Evolutionary conservation across 2,888 invertebrate genomes (phyloP), one percentile per base, ranked within the genome.

Genomic region (Xestia rhomboidea): DNA sequence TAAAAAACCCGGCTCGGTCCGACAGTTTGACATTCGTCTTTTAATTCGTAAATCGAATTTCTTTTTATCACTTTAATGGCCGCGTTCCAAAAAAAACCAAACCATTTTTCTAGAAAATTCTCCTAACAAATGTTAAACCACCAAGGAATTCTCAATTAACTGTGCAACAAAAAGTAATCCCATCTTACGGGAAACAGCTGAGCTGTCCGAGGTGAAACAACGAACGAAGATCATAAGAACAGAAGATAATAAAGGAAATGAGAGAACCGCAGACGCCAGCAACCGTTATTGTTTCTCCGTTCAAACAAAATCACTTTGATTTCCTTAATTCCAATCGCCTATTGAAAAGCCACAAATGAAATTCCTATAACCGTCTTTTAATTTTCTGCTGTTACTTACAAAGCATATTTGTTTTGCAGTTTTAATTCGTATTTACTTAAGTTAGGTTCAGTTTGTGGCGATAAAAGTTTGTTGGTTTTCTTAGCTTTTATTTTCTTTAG

Each of bases 231-330:
- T 76, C 72, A 82, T 73, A 76, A 80, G 21, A 54, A 73, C 76
- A 68, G 69, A 62, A 54, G 85, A 67, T 87, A 87, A 87, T 81
- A 86, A 88, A 89, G 88, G 88, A 89, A 90, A 88, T 86, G 81
- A 87, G 80, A 76, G 62, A 86, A 87, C 86, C 88, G 77, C 81
- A 82, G 63, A 34, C 73, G 41, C 66, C 69, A 83, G 86, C 83
- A 82, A 44, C 57, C 70, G 68, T 81, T 82, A 78, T 81, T 85
- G 83, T 82, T 82, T 77, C 81, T 78, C 73, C 70, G 69, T 54
- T 79, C 63, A 76, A 89, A 89, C 77, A 85, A 85, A 89, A 87
- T 87, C 84, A 79, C 80, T 86, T 86, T 76, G 82, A 89, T 87
- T 87, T 87, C 83, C 87, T 84, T 85, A 83, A 83, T 85, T 87